Evolutionary conservation across 2,113 vertebrate genomes (phyloP).

Genomic region (Chaetura pelagica): DNA sequence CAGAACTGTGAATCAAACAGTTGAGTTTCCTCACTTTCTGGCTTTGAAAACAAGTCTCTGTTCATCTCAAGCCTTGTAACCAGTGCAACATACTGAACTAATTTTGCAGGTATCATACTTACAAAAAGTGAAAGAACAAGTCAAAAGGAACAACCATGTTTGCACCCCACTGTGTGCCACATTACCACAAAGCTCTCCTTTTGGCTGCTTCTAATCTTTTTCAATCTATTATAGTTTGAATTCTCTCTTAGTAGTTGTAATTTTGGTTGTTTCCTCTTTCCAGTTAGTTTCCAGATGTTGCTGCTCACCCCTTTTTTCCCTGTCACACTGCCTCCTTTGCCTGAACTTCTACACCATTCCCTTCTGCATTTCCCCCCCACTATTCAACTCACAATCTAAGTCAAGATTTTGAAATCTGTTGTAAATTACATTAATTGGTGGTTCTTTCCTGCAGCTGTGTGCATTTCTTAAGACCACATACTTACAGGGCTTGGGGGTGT

Average conservation of each 20-base stretch:
- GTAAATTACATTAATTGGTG: constrained; percentile 59
- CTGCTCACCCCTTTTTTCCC: constrained; percentile 52
- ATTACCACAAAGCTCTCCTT: constrained; percentile 8
- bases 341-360: constrained; percentile 46
- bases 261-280: constrained; percentile 66
- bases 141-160: not conserved
- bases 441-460: constrained; percentile 38
- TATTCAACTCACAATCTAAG: not conserved
- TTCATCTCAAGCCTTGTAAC: not conserved
- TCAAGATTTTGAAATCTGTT: constrained; percentile 55
- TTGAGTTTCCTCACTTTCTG: not conserved
- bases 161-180: not conserved
- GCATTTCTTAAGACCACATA: constrained; percentile 38
- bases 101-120: not conserved
- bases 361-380: not conserved
- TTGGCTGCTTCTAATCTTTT: constrained; percentile 40
- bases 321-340: constrained; percentile 51
- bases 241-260: constrained; percentile 41
- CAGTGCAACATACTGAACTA: not conserved
- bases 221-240: constrained; percentile 34
- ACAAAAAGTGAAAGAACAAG: not conserved
- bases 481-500: not conserved
- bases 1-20: not conserved
- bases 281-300: constrained; percentile 71
- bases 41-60: not conserved